Evolutionary conservation across 2,888 invertebrate species (phyloP), one percentile per base, ranked within the genome.

Genomic region (Lottia scabra): DNA sequence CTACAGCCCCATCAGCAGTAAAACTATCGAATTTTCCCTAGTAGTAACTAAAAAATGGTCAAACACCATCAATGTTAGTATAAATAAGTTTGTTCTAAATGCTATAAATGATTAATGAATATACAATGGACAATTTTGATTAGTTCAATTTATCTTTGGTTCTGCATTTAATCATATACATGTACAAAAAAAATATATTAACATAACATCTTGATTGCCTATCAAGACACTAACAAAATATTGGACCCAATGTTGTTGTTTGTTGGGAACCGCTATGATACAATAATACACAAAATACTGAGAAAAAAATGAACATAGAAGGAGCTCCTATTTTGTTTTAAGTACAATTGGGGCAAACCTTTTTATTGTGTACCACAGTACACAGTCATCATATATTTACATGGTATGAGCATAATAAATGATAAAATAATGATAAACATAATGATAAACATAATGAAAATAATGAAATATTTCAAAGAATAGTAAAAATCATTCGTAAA

Each of bases 251-350:
- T 23, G 23, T 38, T 38, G 38, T 38, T 38, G 38, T 38, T 38
- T 38, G 38, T 56, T 23, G 23, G 56, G 56, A 23, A 23, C 56
- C 56, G 23, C 56, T 56, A 56, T 56, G 8, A 23, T 56, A 56
- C 56, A 56, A 23, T 56, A 56, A 56, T 56, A 56, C 56, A 56
- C 19, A 56, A 56, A 56, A 56, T 56, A 56, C 23, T 56, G 38
- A 38, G 38, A 10, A 56, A 56, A 56, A 13, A 56, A 56, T 23
- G 56, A 56, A 19, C 19, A 19, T 56, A 56, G 8, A 23, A 23
- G 56, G 56, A 56, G 19, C 19, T 23, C 19, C 19, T 56, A 56
- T 56, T 23, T 56, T 23, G 10, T 56, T 56, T 56, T 56, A 38
- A 38, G 38, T 38, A 38, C 38, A 38, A 6, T 38, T 4, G 38